A percentile compares a stretch with the other conserved stretches of the same genome.
phyloP scores from a whole-genome alignment of 2,888 invertebrate species.

The Sphinx pinastri region DNA sequence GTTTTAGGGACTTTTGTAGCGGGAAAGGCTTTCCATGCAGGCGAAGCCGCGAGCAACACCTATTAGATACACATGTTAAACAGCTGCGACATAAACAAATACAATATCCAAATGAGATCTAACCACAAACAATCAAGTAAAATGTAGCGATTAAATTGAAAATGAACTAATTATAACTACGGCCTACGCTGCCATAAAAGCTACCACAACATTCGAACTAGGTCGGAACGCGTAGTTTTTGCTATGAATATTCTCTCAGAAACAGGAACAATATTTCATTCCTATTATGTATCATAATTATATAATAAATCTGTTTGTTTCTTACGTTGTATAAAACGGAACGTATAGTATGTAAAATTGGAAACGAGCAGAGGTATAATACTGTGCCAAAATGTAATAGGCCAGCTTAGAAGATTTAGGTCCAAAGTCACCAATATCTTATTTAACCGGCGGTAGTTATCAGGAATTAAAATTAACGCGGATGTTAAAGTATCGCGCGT shows the following conservation, averaged over 20 bases:
- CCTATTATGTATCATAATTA: neutral
- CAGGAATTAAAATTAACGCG: too few relatives aligned
- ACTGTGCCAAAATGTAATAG: too few relatives aligned
- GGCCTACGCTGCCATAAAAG: conserved; percentile 4
- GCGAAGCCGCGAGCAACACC: too few relatives aligned
- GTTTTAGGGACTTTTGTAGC: too few relatives aligned
- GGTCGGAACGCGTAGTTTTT: conserved; percentile 14
- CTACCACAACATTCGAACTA: conserved; percentile 20
- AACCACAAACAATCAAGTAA: conserved; percentile 18
- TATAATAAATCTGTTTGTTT: neutral
- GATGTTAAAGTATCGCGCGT: too few relatives aligned
- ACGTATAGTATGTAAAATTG: too few relatives aligned
- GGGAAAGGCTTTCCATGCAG: too few relatives aligned
- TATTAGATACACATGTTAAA: neutral
- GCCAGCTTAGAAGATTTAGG: too few relatives aligned
- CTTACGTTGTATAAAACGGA: too few relatives aligned
- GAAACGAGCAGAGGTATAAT: too few relatives aligned
- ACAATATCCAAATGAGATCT: conserved; percentile 11
- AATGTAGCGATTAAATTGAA: conserved; percentile 21
- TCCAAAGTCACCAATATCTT: too few relatives aligned
- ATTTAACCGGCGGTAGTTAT: too few relatives aligned
- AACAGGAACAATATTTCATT: conserved; percentile 9
- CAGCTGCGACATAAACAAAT: neutral
- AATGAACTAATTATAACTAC: conserved; percentile 21
- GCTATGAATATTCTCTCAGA: conserved; percentile 6